Percentiles rank a stretch among this genome's conserved stretches.
These are phyloP conservation scores for Prenolepis imparis DNA, from an alignment of 2,888 invertebrate genomes.

Conservation along the genomic window DNA sequence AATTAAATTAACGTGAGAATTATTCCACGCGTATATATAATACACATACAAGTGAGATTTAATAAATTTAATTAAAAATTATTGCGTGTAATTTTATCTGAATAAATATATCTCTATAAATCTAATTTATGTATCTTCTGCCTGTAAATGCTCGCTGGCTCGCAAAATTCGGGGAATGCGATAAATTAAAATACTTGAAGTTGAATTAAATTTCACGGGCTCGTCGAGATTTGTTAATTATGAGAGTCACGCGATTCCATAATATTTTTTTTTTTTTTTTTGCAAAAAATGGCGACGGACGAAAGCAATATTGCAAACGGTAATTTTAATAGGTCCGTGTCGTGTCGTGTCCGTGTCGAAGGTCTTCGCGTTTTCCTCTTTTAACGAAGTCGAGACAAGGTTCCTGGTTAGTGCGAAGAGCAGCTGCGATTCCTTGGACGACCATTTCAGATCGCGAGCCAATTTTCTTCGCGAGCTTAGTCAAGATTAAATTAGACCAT, in stretches of 20 bases:
- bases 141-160: constrained; percentile 19
- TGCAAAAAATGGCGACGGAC: constrained; percentile 24
- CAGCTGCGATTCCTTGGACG: constrained; percentile 53
- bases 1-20: constrained; percentile 22
- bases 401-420: constrained; percentile 48
- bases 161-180: constrained; percentile 47
- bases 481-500: constrained; percentile 73
- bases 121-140: constrained; percentile 36
- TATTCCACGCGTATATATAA: background rate
- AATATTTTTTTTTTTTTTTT: constrained; percentile 51
- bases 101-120: constrained; percentile 29
- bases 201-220: constrained; percentile 41
- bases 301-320: constrained; percentile 44
- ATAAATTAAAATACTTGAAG: constrained; percentile 54
- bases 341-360: constrained; percentile 26
- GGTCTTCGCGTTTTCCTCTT: constrained; percentile 31
- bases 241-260: constrained; percentile 20
- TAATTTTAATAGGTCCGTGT: constrained; percentile 38
- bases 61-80: constrained; percentile 50
- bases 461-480: constrained; percentile 71
- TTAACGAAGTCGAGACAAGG: constrained; percentile 44
- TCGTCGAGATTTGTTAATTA: constrained; percentile 52
- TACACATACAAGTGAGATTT: background rate
- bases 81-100: constrained; percentile 17
- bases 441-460: constrained; percentile 63